Evolutionary conservation across 2,797 vertebrate species (phyloP).

Genomic region (Myotis findleyi): DNA sequence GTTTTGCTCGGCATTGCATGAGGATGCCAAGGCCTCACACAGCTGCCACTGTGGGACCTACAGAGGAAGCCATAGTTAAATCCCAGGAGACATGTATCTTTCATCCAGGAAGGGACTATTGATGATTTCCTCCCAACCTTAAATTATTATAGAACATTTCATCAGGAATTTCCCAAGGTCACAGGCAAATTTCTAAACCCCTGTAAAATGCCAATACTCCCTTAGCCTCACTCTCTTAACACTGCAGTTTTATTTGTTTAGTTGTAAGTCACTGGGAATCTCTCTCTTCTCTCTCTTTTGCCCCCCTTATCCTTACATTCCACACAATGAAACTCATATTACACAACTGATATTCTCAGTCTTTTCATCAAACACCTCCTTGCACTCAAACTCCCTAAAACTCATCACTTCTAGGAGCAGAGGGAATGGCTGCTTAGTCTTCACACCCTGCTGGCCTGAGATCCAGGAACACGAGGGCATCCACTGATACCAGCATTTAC

Average conservation of each 20-base stretch:
- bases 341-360: background rate
- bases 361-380: background rate
- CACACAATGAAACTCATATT: background rate
- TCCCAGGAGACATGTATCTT: background rate
- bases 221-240: rapidly evolving
- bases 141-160: background rate
- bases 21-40: background rate
- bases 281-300: background rate
- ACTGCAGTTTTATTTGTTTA: background rate
- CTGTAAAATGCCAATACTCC: background rate
- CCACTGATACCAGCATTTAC: background rate
- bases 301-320: background rate
- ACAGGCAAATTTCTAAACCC: background rate
- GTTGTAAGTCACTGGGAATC: background rate
- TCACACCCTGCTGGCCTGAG: background rate
- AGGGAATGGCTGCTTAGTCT: background rate
- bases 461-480: rapidly evolving
- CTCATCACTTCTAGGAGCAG: background rate
- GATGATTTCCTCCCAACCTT: background rate
- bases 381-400: background rate
- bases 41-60: too few relatives aligned
- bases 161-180: background rate
- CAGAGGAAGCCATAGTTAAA: background rate
- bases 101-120: background rate
- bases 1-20: background rate